phyloP scores from a whole-genome alignment of 2,888 invertebrate genomes.

The Vandiemenella viatica region DNA sequence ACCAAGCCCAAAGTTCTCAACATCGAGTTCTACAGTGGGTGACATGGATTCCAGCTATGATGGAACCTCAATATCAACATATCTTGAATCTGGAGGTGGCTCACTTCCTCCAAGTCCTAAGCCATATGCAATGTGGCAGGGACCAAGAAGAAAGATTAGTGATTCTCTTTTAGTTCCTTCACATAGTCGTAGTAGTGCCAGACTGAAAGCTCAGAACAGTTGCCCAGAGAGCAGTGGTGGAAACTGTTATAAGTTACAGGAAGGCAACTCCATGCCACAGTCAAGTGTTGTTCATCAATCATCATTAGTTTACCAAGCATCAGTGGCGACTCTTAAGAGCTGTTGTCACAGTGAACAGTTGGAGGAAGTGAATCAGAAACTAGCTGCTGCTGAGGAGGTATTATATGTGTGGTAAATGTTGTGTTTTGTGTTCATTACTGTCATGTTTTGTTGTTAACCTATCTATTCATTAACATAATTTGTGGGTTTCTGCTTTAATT shows the following conservation, averaged over 20 bases:
- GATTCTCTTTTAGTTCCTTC: conserved; percentile 12
- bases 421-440: too few relatives aligned
- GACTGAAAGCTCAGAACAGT: conserved; percentile 11
- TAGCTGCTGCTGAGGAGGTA: conserved; percentile 13
- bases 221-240: conserved; percentile 9
- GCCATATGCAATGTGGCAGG: conserved; percentile 7
- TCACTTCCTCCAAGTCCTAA: conserved; percentile 12
- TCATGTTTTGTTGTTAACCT: too few relatives aligned
- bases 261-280: too few relatives aligned
- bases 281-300: conserved; percentile 6
- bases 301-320: conserved; percentile 9
- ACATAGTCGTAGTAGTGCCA: conserved; percentile 1
- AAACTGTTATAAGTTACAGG: too few relatives aligned
- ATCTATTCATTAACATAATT: too few relatives aligned
- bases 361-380: conserved; percentile 8
- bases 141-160: conserved; percentile 14
- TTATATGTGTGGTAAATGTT: not conserved
- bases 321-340: not conserved
- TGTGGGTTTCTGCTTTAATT: too few relatives aligned
- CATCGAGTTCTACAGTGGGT: conserved; percentile 1
- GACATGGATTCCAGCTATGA: conserved; percentile 8
- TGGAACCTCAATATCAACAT: conserved; percentile 1
- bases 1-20: conserved; percentile 11
- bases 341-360: too few relatives aligned
- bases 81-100: conserved; percentile 6